Conservation (phyloP, 2,888 invertebrate genomes). For the Siphlonurus alternatus region DNA sequence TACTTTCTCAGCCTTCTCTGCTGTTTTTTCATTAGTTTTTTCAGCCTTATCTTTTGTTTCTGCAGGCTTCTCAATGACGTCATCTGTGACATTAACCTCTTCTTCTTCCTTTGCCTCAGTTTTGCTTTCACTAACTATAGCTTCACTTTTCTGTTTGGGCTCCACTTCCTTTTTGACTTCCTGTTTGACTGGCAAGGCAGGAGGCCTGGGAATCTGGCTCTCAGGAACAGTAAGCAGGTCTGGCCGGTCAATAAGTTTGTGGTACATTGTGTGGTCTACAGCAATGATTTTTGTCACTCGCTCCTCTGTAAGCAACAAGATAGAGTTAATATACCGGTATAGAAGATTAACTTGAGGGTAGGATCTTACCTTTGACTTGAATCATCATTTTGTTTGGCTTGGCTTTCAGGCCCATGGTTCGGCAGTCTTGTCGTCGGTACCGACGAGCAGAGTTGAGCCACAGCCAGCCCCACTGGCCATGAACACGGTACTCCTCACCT, state of each 20-base stretch:
- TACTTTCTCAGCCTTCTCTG: too few species aligned
- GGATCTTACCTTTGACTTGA: conserved; percentile 36
- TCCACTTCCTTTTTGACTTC: conserved; percentile 24
- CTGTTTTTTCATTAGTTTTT: not conserved
- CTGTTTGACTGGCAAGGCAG: not conserved
- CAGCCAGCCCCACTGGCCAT: conserved; percentile 96
- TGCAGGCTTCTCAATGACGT: conserved; percentile 13
- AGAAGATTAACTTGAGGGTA: not conserved
- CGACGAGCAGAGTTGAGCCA: conserved; percentile 66
- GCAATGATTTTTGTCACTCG: conserved; percentile 53
- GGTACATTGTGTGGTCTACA: conserved; percentile 63
- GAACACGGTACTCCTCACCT: conserved; percentile 94
- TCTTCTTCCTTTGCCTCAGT: conserved; percentile 12
- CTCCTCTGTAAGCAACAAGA: conserved; percentile 40
- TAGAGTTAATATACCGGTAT: not conserved
- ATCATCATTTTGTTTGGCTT: conserved; percentile 62
- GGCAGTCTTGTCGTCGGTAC: conserved; percentile 35
- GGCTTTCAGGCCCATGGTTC: conserved; percentile 40
- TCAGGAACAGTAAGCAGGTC: not conserved
- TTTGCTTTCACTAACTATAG: not conserved
- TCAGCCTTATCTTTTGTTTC: not conserved
- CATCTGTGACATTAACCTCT: conserved; percentile 16
- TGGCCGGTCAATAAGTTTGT: conserved; percentile 18
- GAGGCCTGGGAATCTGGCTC: not conserved
- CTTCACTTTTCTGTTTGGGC: conserved; percentile 14